Conservation (phyloP, 2,888 invertebrate species). For the Hecatera dysodea region DNA sequence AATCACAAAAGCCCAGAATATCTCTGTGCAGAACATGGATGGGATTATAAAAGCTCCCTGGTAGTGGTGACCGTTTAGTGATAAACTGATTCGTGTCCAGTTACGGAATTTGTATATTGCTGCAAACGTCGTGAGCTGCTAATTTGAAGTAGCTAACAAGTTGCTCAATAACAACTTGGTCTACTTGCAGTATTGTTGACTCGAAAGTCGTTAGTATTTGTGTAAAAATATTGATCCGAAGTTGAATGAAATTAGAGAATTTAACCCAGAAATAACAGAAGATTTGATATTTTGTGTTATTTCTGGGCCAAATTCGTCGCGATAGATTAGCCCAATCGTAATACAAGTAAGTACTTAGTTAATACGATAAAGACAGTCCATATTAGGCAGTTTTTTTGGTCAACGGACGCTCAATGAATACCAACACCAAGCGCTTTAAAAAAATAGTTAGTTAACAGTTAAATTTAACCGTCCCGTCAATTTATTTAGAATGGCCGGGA, state of each 20-base stretch:
- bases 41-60: conserved; percentile 37
- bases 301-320: background rate
- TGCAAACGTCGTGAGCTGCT: conserved; percentile 71
- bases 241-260: background rate
- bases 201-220: conserved; percentile 10
- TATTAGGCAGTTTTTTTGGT: background rate
- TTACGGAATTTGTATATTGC: conserved; percentile 70
- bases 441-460: conserved; percentile 35
- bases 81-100: conserved; percentile 65
- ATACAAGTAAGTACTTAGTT: background rate
- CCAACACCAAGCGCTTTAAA: conserved; percentile 36
- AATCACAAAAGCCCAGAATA: background rate
- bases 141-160: conserved; percentile 70
- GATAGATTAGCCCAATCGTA: background rate
- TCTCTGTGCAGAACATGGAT: background rate
- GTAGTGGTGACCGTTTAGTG: conserved; percentile 35
- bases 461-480: conserved; percentile 60
- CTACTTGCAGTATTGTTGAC: conserved; percentile 34
- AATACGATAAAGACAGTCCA: background rate
- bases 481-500: conserved; percentile 77
- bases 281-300: conserved; percentile 5
- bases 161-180: conserved; percentile 61
- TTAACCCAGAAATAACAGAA: background rate
- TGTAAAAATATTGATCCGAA: conserved; percentile 14
- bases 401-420: conserved; percentile 14